Evolutionary conservation across 2,888 invertebrate genomes (phyloP).

Genomic region (Drosophila falleni): DNA sequence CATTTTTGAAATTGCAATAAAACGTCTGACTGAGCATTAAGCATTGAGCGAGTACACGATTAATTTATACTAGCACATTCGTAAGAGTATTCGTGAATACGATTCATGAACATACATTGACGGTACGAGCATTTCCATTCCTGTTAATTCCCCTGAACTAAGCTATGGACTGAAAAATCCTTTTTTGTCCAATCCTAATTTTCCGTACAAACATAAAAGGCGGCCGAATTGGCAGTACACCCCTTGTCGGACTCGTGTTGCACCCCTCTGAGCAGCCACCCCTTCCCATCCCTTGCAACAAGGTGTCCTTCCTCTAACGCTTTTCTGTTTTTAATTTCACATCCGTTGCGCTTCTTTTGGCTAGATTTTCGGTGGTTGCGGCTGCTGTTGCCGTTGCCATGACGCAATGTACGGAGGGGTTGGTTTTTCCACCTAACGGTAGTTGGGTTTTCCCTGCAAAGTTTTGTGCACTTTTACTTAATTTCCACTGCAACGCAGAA

Average conservation of each 20-base stretch:
- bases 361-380: slow-evolving; percentile 68
- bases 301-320: slow-evolving; percentile 56
- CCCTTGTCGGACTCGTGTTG: slow-evolving; percentile 32
- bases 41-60: slow-evolving; percentile 51
- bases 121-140: neutral
- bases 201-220: slow-evolving; percentile 71
- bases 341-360: slow-evolving; percentile 51
- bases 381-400: slow-evolving; percentile 38
- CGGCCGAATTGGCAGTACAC: slow-evolving; percentile 47
- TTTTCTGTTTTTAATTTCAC: slow-evolving; percentile 62
- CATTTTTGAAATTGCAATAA: slow-evolving; percentile 75
- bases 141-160: slow-evolving; percentile 10
- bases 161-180: slow-evolving; percentile 60
- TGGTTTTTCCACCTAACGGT: slow-evolving; percentile 48
- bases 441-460: slow-evolving; percentile 37
- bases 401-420: slow-evolving; percentile 6
- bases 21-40: slow-evolving; percentile 75
- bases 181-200: slow-evolving; percentile 69
- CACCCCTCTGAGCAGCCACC: slow-evolving; percentile 31
- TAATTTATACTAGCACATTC: slow-evolving; percentile 53
- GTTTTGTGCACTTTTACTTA: slow-evolving; percentile 58
- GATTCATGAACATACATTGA: neutral
- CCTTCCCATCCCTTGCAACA: slow-evolving; percentile 18
- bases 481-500: slow-evolving; percentile 70
- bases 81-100: neutral